These are phyloP conservation scores for Neodon shergylaensis DNA, from an alignment of 2,113 vertebrate genomes.

Conservation along the genomic window DNA sequence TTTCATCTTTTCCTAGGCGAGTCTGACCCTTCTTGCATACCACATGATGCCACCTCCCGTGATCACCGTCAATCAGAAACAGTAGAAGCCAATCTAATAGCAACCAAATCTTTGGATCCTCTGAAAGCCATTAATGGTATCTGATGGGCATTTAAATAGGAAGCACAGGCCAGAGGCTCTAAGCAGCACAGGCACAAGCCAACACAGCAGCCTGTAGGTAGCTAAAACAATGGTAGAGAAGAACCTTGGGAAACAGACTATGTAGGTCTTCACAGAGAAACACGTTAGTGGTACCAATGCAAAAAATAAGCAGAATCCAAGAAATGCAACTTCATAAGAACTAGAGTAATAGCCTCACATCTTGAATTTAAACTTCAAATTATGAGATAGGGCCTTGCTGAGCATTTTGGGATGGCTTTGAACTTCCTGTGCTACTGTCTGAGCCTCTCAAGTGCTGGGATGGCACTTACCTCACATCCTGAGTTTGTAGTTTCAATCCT, in stretches of 20 bases:
- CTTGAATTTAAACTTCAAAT: not conserved
- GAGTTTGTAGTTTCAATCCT: not conserved
- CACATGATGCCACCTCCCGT: not conserved
- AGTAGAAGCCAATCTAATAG: slow-evolving; percentile 30
- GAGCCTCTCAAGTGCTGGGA: not conserved
- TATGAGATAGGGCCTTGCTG: not conserved
- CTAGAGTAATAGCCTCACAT: not conserved
- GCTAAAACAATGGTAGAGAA: not conserved
- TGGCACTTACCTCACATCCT: not conserved
- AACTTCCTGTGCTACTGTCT: not conserved
- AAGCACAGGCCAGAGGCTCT: not conserved
- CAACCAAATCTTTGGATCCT: not conserved
- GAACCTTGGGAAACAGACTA: not conserved
- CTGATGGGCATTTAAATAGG: slow-evolving; percentile 33
- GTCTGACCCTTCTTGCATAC: not conserved
- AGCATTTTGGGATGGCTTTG: not conserved
- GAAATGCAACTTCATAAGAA: not conserved
- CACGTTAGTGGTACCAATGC: not conserved
- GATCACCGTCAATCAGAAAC: slow-evolving; percentile 6
- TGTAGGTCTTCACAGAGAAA: not conserved
- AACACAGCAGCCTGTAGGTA: not conserved
- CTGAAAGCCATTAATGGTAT: not conserved
- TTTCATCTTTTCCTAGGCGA: slow-evolving; percentile 1
- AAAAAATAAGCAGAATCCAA: not conserved
- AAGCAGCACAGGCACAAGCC: not conserved